Base-by-base conservation (phyloP, 1,140 invertebrate species). In the Procambarus virginalis region DNA sequence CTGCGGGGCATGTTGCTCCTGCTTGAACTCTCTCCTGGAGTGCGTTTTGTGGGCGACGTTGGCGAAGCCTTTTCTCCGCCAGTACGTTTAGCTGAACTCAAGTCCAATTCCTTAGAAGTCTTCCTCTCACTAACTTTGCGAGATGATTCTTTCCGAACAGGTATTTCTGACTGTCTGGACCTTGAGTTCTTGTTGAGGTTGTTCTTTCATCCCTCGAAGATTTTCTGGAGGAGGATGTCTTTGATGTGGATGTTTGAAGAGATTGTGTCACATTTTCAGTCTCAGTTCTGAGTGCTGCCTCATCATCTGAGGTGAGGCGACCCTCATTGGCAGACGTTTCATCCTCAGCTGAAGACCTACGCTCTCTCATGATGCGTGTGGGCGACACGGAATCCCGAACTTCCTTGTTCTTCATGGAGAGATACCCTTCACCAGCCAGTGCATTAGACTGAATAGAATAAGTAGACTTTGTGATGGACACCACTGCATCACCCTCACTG, bases 331-430 rank as follows among this genome's bases (percentile, higher is more conserved):
- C 86, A 6, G 82, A 79, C 3, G 48, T 68, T 10, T 81, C 77
- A 17, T 58, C 85, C 34, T 64, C 86, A 22, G 83, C 92, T 70
- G 84, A 90, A 4, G 89, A 90, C n/a, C 83, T 84, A 20, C 89
- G 87, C 89, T 94, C 93, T 20, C 82, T 93, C 81, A 93, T 92
- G 75, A 93, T 93, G 92, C 95, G 95, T 20, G 95, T 96, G 4
- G 96, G 96, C 51, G 96, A 96, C 93, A 96, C 96, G 6, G 96
- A 96, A 93, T 97, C 96, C 75, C 96, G 94, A 34, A 96, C 96
- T 94, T 97, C 96, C 94, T 97, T 96, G 78, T 95, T 95, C 94
- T 97, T 97, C 93, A 97, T 95, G 78, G 96, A 96, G 93, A 96
- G 94, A 94, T 96, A 97, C 92, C 95, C 96, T 93, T 96, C 96